phyloP scores from a whole-genome alignment of 2,888 invertebrate species.

The Tipula lateralis region DNA sequence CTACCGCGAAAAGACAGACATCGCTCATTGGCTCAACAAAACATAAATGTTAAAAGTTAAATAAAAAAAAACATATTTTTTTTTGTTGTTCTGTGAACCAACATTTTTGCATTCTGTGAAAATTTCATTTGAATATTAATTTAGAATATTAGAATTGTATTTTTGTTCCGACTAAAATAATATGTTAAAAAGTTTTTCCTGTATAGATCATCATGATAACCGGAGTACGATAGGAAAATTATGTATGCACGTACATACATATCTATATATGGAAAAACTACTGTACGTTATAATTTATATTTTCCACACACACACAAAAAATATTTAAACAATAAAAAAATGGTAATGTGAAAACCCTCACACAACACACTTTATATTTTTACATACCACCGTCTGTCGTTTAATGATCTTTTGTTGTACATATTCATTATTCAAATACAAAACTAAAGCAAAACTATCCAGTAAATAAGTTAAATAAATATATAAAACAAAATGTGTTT shows the following conservation, averaged over 20 bases:
- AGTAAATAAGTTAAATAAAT: constrained; percentile 11
- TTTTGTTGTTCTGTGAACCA: neutral
- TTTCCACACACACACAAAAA: neutral
- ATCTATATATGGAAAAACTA: neutral
- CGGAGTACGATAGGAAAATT: neutral
- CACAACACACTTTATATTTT: neutral
- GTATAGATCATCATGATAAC: neutral
- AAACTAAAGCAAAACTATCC: neutral
- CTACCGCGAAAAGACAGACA: constrained; percentile 30
- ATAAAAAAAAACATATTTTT: neutral
- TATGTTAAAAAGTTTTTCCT: neutral
- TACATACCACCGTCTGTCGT: neutral
- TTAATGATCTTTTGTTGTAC: neutral
- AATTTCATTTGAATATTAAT: constrained; percentile 19
- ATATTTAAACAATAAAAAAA: neutral
- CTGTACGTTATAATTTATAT: neutral
- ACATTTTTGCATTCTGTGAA: neutral
- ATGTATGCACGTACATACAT: neutral
- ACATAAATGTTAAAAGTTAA: neutral
- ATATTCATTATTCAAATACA: neutral
- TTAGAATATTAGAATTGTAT: neutral
- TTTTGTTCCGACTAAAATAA: neutral
- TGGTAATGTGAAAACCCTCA: neutral
- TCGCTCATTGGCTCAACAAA: constrained; percentile 30
- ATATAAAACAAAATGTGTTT: neutral